Conservation (phyloP, 1,140 invertebrate species). For the Drosophila dunni region DNA sequence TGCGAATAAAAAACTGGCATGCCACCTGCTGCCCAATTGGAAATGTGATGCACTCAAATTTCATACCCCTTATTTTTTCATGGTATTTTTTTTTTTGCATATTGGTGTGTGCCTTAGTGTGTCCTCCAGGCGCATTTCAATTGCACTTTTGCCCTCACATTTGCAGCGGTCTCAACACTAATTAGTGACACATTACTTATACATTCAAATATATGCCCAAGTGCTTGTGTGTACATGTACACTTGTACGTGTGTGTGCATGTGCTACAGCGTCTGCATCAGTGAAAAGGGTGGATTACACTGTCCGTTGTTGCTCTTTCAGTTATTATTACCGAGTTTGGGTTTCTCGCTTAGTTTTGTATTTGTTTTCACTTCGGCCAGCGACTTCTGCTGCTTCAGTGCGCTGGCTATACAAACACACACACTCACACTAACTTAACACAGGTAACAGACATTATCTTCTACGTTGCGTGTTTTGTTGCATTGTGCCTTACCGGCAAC, state of each 20-base stretch:
- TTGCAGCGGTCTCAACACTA: conserved; percentile 58
- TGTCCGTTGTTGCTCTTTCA: conserved; percentile 29
- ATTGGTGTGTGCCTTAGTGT: conserved; percentile 43
- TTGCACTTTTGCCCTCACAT: conserved; percentile 74
- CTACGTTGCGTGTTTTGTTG: conserved; percentile 34
- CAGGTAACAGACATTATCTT: conserved; percentile 47
- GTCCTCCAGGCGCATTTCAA: conserved; percentile 61
- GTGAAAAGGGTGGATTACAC: conserved; percentile 72
- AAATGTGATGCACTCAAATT: conserved; percentile 56
- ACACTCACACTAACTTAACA: conserved; percentile 1
- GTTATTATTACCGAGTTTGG: conserved; percentile 68
- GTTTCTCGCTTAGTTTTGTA: conserved; percentile 50
- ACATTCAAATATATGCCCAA: conserved; percentile 7
- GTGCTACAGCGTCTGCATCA: conserved; percentile 21
- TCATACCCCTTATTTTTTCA: conserved; percentile 28
- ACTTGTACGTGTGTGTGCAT: conserved; percentile 16
- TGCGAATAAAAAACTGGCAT: conserved; percentile 9
- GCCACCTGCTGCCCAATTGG: conserved; percentile 75
- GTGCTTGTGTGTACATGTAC: conserved; percentile 21
- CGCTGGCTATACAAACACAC: conserved; percentile 36
- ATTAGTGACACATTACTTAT: conserved; percentile 74
- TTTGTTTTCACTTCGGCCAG: conserved; percentile 74
- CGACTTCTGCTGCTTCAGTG: conserved; percentile 81
- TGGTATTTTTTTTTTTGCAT: conserved; percentile 26
- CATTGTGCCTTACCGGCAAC: conserved; percentile 37